A percentile compares a stretch with the other conserved stretches of the same genome.
These are phyloP conservation scores for Pangasius djambal DNA, from an alignment of 2,797 vertebrate species.

Conservation along the genomic window DNA sequence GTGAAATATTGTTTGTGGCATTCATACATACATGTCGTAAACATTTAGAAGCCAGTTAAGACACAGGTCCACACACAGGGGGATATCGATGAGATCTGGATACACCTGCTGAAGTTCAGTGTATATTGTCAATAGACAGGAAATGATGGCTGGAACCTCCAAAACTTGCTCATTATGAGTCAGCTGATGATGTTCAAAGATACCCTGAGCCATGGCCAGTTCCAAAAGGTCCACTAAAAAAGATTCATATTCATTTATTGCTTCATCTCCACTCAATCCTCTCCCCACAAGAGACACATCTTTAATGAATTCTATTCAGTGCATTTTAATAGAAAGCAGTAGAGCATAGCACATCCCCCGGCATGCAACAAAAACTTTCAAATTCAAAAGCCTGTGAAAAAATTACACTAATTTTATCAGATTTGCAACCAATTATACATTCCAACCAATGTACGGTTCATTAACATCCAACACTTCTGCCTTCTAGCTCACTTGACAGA, in stretches of 20 bases:
- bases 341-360: slow-evolving; percentile 38
- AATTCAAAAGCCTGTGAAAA: slow-evolving; percentile 22
- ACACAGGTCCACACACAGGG: slow-evolving; percentile 84
- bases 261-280: slow-evolving; percentile 45
- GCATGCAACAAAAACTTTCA: slow-evolving; percentile 43
- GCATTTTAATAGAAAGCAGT: slow-evolving; percentile 54
- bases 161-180: slow-evolving; percentile 80
- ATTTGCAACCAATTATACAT: slow-evolving; percentile 51
- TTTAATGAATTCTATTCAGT: slow-evolving; percentile 48
- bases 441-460: slow-evolving; percentile 24
- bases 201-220: slow-evolving; percentile 76
- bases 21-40: slow-evolving; percentile 78
- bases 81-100: slow-evolving; percentile 79
- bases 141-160: slow-evolving; percentile 78
- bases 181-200: slow-evolving; percentile 82
- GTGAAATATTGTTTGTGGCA: neutral
- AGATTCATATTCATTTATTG: slow-evolving; percentile 37
- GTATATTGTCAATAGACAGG: slow-evolving; percentile 79
- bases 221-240: slow-evolving; percentile 83
- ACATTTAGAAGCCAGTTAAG: slow-evolving; percentile 88
- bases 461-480: slow-evolving; percentile 42
- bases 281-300: slow-evolving; percentile 24
- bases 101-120: slow-evolving; percentile 78
- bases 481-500: slow-evolving; percentile 36
- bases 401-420: slow-evolving; percentile 49